Evolutionary conservation across 2,888 invertebrate species (phyloP).

Genomic region (Habroteleia sp.): DNA sequence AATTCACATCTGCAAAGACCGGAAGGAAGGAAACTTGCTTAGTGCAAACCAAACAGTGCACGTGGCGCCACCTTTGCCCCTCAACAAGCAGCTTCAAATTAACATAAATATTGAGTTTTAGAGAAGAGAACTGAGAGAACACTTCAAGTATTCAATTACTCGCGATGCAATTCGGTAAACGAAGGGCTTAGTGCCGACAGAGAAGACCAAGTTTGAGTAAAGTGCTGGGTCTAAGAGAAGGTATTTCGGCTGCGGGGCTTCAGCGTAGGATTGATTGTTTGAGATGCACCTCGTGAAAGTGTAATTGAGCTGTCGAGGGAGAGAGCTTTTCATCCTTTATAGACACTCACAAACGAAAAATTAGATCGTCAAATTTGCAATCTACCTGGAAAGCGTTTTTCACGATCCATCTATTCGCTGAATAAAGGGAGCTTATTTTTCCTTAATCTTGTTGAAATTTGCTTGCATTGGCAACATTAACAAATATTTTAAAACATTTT

Average conservation of each 20-base stretch:
- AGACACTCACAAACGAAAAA: conserved; percentile 1
- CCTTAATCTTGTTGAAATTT: too few species aligned
- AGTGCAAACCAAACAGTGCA: conserved; percentile 16
- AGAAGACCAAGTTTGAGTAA: conserved; percentile 17
- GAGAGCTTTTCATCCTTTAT: conserved; percentile 11
- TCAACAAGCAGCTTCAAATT: conserved; percentile 18
- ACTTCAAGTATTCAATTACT: conserved; percentile 31
- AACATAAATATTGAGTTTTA: conserved; percentile 46
- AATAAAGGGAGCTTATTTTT: too few species aligned
- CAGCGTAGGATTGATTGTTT: conserved; percentile 11
- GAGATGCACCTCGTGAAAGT: conserved; percentile 11
- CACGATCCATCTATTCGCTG: too few species aligned
- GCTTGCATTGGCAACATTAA: too few species aligned
- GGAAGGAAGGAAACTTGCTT: conserved; percentile 24
- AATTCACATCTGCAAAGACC: conserved; percentile 4
- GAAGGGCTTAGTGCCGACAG: conserved; percentile 23
- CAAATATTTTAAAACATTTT: too few species aligned
- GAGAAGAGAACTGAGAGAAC: conserved; percentile 14
- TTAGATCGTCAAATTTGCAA: conserved; percentile 12
- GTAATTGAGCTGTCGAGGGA: conserved; percentile 26
- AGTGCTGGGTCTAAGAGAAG: conserved; percentile 30
- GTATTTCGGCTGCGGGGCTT: conserved; percentile 7
- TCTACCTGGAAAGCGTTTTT: neutral
- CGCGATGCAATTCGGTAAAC: conserved; percentile 35
- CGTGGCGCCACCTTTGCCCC: conserved; percentile 10